Evolutionary conservation across 2,113 vertebrate genomes (phyloP), one percentile per base, ranked within the genome.

Genomic region (Illadopsis cleaveri): DNA sequence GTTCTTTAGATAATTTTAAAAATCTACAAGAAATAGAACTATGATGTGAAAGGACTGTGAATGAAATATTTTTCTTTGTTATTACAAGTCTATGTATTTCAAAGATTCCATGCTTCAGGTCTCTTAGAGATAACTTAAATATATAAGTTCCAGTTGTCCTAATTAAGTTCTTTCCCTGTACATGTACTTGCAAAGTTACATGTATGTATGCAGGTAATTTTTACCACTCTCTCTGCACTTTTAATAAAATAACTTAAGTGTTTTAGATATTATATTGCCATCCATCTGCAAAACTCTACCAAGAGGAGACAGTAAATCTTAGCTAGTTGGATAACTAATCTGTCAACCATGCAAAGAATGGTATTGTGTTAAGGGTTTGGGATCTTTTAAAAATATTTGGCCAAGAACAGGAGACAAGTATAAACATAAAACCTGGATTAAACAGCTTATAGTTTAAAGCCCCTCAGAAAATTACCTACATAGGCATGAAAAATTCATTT

Each of bases 381-480:
- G 15, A 3, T 17, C 5, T 60, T 86, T 47, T 48, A 25, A 69
- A 72, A 93, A 73, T 66, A 82, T 28, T 73, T 88, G 54, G 16
- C 6, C 35, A 69, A 47, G 44, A 86, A 47, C 10, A 64, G 44
- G 27, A 64, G 24, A 60, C 22, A 78, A 76, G 5, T 51, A 31
- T 51, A 58, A 83, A 60, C 11, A 8, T 31, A 89, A 82, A 5
- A 79, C 40, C 25, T 65, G 30, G 22, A 33, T 83, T 92, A 68
- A 94, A 68, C 23, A 58, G 31, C 22, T 84, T 83, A 62, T 5
- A 38, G 12, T 70, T 65, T 44, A 70, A 94, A 90, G 7, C 4
- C 14, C 23, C 89, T 86, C 51, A 62, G 69, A 91, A 94, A 92
- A 72, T 80, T 77, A 47, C 40, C 40, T 85, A 56, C 6, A 27